Base-by-base conservation (phyloP, 2,888 invertebrate species). In the Drosophila nr. perissopoda region DNA sequence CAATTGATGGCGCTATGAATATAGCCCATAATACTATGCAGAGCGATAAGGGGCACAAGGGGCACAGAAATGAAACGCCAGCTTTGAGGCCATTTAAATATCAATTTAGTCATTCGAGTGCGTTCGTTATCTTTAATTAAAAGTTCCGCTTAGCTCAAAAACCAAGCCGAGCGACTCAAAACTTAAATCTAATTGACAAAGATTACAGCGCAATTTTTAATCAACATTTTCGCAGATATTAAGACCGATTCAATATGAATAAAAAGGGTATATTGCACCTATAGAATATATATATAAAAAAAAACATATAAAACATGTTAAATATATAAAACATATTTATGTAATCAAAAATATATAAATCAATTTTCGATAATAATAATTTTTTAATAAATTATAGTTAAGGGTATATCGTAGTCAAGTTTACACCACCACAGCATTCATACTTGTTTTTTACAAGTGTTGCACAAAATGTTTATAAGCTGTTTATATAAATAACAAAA, bases 101-200 rank as follows among this genome's bases (percentile, higher is more conserved):
- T 27, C 76, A 83, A 83, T 82, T 77, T 77, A 71, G 59, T 61
- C 69, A 72, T 60, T 62, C 73, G 60, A 74, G 70, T 69, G 70
- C 70, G 68, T 79, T 89, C 54, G 52, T 52, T 64, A 66, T 48
- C 42, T 72, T 80, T 45, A 89, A 85, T 85, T 85, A 83, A 87
- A 83, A 83, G 84, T 87, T 85, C 81, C 89, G 89, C 79, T 76
- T 65, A 59, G 66, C 63, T 67, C 52, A 69, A 34, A 40, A 21
- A 31, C 54, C 25, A n/a, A 49, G 36, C 36, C 56, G 45, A 42
- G 51, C 8, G 16, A 25, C 45, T 25, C 34, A 38, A 54, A 58
- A 60, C 45, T 52, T 68, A 29, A 42, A 36, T 60, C 33, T 64
- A 76, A 81, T 65, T 81, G 65, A 66, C 45, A 27, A 45, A 27